Evolutionary conservation across 2,113 vertebrate species (phyloP).

Genomic region (Chionodraco myersi): DNA sequence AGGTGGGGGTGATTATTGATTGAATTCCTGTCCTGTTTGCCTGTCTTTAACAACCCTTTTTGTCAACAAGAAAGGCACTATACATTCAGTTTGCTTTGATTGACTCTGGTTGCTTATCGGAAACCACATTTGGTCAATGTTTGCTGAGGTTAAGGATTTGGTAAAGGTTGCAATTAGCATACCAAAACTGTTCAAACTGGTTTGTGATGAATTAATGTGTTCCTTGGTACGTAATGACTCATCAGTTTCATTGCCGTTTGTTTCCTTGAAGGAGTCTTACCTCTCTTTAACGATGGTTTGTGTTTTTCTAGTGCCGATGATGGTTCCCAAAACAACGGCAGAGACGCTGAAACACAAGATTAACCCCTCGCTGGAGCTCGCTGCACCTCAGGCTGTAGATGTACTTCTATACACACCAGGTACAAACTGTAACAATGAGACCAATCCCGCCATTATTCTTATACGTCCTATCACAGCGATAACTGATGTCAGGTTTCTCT

Average conservation of each 20-base stretch:
- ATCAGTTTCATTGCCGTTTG: background rate
- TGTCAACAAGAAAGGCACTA: background rate
- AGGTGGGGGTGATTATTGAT: slow-evolving; percentile 74
- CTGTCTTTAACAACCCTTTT: background rate
- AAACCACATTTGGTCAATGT: no score
- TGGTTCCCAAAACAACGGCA: slow-evolving; percentile 91
- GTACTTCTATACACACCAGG: slow-evolving; percentile 94
- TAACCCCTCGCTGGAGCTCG: slow-evolving; percentile 91
- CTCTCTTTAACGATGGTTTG: slow-evolving; percentile 17
- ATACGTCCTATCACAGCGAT: background rate
- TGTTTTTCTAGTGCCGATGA: slow-evolving; percentile 86
- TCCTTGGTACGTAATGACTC: background rate
- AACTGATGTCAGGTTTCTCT: slow-evolving; percentile 5
- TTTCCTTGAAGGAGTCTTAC: background rate
- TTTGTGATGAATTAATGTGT: background rate
- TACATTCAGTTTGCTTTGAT: background rate
- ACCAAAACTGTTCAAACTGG: background rate
- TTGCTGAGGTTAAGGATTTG: background rate
- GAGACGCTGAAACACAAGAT: slow-evolving; percentile 97
- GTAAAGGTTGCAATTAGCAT: background rate
- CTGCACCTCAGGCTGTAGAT: slow-evolving; percentile 87
- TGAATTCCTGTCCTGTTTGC: background rate
- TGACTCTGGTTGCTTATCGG: background rate
- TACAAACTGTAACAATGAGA: slow-evolving; percentile 57
- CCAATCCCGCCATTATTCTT: background rate